Base-by-base conservation (phyloP, 37 sponge, comb jelly and placozoan genomes). In the Halichondria panicea region DNA sequence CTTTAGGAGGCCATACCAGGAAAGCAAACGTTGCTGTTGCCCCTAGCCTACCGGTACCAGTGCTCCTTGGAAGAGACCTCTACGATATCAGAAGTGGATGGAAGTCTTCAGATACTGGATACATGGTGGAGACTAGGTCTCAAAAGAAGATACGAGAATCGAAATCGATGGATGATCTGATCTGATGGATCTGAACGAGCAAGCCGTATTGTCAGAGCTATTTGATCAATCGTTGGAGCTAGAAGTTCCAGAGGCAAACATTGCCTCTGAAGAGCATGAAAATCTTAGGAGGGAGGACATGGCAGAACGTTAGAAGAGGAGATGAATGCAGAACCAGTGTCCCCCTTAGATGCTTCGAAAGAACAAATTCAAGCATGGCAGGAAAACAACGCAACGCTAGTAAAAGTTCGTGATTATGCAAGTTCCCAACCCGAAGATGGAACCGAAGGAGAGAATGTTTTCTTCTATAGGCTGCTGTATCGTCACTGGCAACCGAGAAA, bases 31-130 rank as follows among this genome's bases (percentile, higher is more conserved):
- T 75, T 27, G 76, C 50, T 15, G 76, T 61, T 22, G 63, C 76
- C 13, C 76, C 76, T 6, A 43, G 24, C 31, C 46, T 75, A 11
- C 63, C 63, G 22, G 75, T 75, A 43, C 40, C 62, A 12, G 75
- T 62, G 2, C 32, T 59, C 9, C 33, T 62, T 6, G 75, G 62
- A 43, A 38, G 63, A 25, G 75, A 75, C 41, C 7, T 75, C 2
- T 75, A 59, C n/a, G 60, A n/a, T 59, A 27, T 9, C 25, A 12
- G 28, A n/a, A 21, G n/a, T n/a, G n/a, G n/a, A n/a, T n/a, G n/a
- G n/a, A n/a, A n/a, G n/a, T n/a, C 13, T 25, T 25, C 60, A n/a
- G 25, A n/a, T 12, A 21, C 8, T 21, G 60, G 60, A n/a, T 8
- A 7, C 8, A 59, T 59, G 60, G 60, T 27, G 7, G 60, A n/a